Base-by-base conservation (phyloP, 2,888 invertebrate genomes). In the Hypomecis punctinalis region DNA sequence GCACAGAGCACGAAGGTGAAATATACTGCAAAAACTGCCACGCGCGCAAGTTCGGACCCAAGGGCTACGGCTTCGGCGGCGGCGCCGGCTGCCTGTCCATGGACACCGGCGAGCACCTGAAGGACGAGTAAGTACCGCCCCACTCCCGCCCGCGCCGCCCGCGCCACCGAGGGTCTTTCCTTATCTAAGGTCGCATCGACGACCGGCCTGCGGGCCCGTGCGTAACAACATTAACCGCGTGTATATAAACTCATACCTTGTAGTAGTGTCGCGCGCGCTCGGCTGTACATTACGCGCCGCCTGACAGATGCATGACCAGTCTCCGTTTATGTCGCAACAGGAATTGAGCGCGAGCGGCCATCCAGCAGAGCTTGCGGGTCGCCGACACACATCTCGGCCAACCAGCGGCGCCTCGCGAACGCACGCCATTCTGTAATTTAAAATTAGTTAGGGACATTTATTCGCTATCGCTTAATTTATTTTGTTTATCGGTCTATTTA, bases 21-120 rank as follows among this genome's bases (percentile, higher is more conserved):
- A 95, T 99, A 80, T 99, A 94, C 96, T 99, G 99, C 96, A 99
- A 99, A 94, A 94, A 95, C 85, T 99, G 99, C 95, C 99, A 99
- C 93, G 99, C 96, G 81, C 97, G 99, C 89, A 98, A 99, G 95
- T 99, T 97, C 93, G 99, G 99, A 87, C 99, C 99, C 80, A 99
- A 98, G 94, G 98, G 98, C 79, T 98, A 99, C 93, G 99, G 99
- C 81, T 99, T 99, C 92, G 99, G 99, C 79, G 98, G 98, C 85
- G 99, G 99, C 82, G 99, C 99, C 84, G 99, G 99, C 76, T 97
- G 97, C 91, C 95, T 99, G 84, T 98, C 97, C 92, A 99, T 98
- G 98, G 99, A 99, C 94, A 93, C 96, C 88, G 99, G 98, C 77
- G 96, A 97, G 73, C 98, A 98, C 88, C 95, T 99, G 84, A 96